phyloP scores from a whole-genome alignment of 2,113 vertebrate genomes.

The Leucosticte australis region DNA sequence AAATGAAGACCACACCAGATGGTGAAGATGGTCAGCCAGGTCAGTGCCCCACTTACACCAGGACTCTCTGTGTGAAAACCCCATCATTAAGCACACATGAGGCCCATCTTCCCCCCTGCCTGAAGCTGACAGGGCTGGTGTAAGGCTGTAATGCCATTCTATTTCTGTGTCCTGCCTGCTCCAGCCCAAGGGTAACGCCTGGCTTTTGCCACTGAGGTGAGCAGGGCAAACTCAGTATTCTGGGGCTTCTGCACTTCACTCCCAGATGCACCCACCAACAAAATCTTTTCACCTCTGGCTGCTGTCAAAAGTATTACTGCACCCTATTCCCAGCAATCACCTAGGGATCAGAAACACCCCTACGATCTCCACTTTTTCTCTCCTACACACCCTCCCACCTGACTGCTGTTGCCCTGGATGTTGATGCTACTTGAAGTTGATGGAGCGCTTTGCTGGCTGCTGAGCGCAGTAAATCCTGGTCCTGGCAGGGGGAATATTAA shows the following conservation, averaged over 20 bases:
- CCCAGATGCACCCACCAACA: not conserved
- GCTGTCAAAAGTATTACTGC: not conserved
- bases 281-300: not conserved
- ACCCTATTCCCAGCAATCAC: not conserved
- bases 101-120: not conserved
- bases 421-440: constrained; percentile 27
- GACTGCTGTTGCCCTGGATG: not conserved
- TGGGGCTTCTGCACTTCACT: not conserved
- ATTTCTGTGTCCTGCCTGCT: not conserved
- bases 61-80: not conserved
- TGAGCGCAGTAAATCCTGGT: constrained; percentile 7
- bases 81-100: not conserved
- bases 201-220: not conserved
- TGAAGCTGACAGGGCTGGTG: not conserved
- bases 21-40: not conserved
- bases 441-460: not conserved
- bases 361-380: not conserved
- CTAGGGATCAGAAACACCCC: not conserved
- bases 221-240: not conserved
- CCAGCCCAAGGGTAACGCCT: not conserved
- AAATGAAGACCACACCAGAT: not conserved
- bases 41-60: not conserved
- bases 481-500: constrained; percentile 51
- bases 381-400: not conserved
- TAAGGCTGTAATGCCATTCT: not conserved